Evolutionary conservation across 2,888 invertebrate species (phyloP), one percentile per base, ranked within the genome.

Genomic region (Stenoptilia bipunctidactyla): DNA sequence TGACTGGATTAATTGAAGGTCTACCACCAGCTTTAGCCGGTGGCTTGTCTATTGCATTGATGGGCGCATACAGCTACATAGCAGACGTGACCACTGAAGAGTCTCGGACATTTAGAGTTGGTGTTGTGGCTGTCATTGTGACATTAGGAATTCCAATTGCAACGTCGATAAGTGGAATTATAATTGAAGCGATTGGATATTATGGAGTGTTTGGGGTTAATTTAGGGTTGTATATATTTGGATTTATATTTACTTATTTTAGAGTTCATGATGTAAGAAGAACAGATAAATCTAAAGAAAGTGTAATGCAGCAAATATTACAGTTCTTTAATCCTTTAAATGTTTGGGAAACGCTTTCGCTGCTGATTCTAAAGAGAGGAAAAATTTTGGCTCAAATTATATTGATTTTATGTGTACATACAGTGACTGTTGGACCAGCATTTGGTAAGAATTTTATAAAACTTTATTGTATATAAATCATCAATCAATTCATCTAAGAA

Each of bases 21-120:
- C 49, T 88, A 1, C 74, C 88, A 1, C 77, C 86, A 1, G 86
- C 88, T 0, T 63, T 89, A 20, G 83, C 85, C 15, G 89, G 89
- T 15, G 88, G 88, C 14, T 68, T 77, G 43, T 77, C 87, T 8
- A 75, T 86, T 25, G 85, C 85, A 40, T 58, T 87, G 30, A 84
- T 87, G 77, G 86, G 86, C 1, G 71, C 88, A 36, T 86, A 87
- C 58, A 87, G 87, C 47, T 89, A 87, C 49, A 73, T 90, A 4
- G 86, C 88, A 14, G 87, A 88, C 49, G 77, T 88, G 6, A 86
- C 88, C 33, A 73, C 86, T 1, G 41, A 85, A 14, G 86, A 88
- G 50, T 79, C 86, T 47, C 73, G 89, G 15, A 89, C 89, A 1
- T 76, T 89, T 37, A 71, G 89, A 52, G 76, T 89, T 36, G 89